phyloP scores from a whole-genome alignment of 2,797 vertebrate species.

The Chelidonichthys spinosus region DNA sequence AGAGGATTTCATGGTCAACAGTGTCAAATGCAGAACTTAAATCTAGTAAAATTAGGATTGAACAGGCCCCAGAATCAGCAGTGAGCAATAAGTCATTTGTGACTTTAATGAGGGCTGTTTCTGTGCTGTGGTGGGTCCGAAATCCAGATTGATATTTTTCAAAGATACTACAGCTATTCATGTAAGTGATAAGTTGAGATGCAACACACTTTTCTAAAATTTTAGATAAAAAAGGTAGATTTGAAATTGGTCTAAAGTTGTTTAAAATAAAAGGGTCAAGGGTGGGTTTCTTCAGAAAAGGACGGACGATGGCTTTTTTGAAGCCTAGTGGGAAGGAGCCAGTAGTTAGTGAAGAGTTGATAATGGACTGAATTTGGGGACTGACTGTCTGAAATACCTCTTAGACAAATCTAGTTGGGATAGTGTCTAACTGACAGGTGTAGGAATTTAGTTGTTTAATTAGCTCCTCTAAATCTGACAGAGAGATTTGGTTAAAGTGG shows the following conservation, averaged over 20 bases:
- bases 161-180: not conserved
- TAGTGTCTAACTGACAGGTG: not conserved
- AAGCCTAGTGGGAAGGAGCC: not conserved
- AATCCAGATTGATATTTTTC: not conserved
- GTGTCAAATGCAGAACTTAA: too few species aligned
- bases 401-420: not conserved
- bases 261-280: not conserved
- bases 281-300: not conserved
- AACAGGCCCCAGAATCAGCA: not conserved
- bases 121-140: not conserved
- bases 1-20: too few species aligned
- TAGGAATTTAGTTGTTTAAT: not conserved
- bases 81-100: not conserved
- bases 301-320: not conserved
- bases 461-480: not conserved
- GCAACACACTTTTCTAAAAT: not conserved
- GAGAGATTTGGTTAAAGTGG: not conserved
- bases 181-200: not conserved
- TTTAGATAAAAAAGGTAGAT: too few species aligned
- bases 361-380: not conserved
- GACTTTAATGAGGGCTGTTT: too few species aligned
- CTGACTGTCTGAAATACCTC: not conserved
- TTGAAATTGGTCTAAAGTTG: not conserved
- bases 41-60: too few species aligned
- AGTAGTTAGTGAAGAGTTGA: not conserved